phyloP scores from a whole-genome alignment of 2,888 invertebrate genomes.

The Coecobrya sp. region DNA sequence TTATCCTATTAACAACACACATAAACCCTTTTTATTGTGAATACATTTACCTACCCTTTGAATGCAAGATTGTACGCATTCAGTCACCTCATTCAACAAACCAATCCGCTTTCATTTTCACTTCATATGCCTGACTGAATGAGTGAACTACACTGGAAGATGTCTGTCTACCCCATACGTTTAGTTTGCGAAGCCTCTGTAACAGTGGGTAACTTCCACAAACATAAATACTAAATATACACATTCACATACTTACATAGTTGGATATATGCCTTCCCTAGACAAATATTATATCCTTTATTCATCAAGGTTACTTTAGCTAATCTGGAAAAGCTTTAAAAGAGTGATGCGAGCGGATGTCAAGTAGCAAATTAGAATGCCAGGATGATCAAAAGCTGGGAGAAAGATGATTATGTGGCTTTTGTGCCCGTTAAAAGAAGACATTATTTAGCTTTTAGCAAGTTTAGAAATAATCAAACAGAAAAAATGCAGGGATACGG shows the following conservation, averaged over 20 bases:
- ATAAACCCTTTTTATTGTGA: background rate
- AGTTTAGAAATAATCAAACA: slow-evolving; percentile 58
- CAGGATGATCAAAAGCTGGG: slow-evolving; percentile 65
- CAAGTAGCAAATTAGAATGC: slow-evolving; percentile 66
- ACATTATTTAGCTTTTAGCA: slow-evolving; percentile 57
- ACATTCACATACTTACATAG: background rate
- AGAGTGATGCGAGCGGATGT: slow-evolving; percentile 51
- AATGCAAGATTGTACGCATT: background rate
- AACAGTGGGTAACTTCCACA: background rate
- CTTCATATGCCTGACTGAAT: slow-evolving; percentile 29
- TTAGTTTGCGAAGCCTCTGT: background rate
- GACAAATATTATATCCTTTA: slow-evolving; percentile 1
- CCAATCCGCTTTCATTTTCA: slow-evolving; percentile 16
- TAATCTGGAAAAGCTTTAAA: slow-evolving; percentile 54
- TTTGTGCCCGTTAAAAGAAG: slow-evolving; percentile 52
- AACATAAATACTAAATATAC: slow-evolving; percentile 21
- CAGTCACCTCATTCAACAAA: slow-evolving; percentile 38
- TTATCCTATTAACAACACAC: background rate
- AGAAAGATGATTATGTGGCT: slow-evolving; percentile 56
- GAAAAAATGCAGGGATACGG: background rate
- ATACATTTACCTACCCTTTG: background rate
- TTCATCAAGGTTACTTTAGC: slow-evolving; percentile 37
- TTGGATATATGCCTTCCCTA: background rate
- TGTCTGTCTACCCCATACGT: background rate
- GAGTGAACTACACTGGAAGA: background rate